Evolutionary conservation across 1,140 invertebrate genomes (phyloP).

Genomic region (Bicyclus anynana): DNA sequence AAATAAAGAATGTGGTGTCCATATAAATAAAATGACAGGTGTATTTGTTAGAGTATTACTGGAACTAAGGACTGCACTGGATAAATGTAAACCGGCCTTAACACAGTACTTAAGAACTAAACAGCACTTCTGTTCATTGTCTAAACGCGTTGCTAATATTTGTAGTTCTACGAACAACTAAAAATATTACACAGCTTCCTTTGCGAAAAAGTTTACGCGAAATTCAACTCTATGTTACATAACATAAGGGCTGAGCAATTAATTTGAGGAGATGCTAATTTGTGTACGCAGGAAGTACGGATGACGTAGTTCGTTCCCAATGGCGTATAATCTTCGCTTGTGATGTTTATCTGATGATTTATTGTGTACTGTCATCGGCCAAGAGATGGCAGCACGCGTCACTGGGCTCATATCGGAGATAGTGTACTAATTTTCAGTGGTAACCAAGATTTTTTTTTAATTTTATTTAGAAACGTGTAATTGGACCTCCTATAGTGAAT

Average conservation of each 20-base stretch:
- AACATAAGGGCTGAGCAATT: constrained; percentile 38
- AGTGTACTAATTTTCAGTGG: constrained; percentile 8
- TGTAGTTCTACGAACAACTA: constrained; percentile 65
- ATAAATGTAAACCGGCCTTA: neutral
- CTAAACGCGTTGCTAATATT: constrained; percentile 49
- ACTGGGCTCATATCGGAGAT: constrained; percentile 51
- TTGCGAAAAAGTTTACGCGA: constrained; percentile 11
- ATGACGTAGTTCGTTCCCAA: constrained; percentile 65
- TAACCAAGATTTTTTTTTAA: too few relatives aligned
- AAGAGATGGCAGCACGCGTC: constrained; percentile 72
- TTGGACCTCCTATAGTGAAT: too few relatives aligned
- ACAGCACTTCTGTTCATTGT: constrained; percentile 58
- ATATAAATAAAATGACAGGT: too few relatives aligned
- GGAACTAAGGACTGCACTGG: too few relatives aligned
- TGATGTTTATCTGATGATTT: constrained; percentile 74
- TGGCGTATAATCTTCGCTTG: constrained; percentile 71
- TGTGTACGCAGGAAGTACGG: constrained; percentile 70
- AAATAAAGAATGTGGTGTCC: too few relatives aligned
- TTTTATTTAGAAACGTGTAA: too few relatives aligned
- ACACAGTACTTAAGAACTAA: constrained; percentile 48
- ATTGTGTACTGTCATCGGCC: constrained; percentile 69
- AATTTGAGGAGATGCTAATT: constrained; percentile 61
- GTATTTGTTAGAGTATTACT: too few relatives aligned
- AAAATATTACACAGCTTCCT: constrained; percentile 53
- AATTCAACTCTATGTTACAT: constrained; percentile 35